Percentiles rank a stretch among this genome's conserved stretches.
Conservation (phyloP, 2,113 vertebrate species). For the Cavia aperea region DNA sequence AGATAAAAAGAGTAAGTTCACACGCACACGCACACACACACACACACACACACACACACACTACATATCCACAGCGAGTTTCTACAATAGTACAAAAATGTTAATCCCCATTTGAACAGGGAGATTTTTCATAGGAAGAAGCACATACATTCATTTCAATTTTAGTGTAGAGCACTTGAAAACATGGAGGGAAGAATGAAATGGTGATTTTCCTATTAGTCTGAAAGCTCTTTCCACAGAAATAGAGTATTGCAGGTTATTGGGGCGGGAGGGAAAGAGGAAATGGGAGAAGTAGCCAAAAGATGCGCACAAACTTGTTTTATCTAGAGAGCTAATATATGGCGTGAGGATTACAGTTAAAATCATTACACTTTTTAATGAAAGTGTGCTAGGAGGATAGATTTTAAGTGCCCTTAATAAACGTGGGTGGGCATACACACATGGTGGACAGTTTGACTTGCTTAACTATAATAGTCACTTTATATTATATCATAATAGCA, state of each 20-base stretch:
- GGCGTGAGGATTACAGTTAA: not conserved
- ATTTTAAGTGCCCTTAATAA: not conserved
- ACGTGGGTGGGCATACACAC: not conserved
- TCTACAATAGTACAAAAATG: not conserved
- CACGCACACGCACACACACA: not conserved
- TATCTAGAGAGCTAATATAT: too few relatives aligned
- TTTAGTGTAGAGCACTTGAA: conserved; percentile 31
- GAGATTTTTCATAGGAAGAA: not conserved
- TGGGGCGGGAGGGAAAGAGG: not conserved
- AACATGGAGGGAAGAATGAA: not conserved
- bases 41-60: not conserved
- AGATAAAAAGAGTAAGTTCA: not conserved
- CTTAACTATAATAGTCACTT: not conserved
- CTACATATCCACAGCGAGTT: not conserved
- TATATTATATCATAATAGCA: not conserved
- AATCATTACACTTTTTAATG: not conserved
- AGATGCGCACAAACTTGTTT: not conserved
- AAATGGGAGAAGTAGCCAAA: not conserved
- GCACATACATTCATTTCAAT: not conserved
- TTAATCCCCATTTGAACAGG: not conserved
- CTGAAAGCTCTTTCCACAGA: not conserved
- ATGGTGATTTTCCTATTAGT: not conserved
- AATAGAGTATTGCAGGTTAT: not conserved
- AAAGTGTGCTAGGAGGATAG: not conserved
- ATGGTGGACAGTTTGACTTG: not conserved